These are phyloP conservation scores for Oncorhynchus gorbuscha DNA, from an alignment of 2,113 vertebrate genomes.

Conservation along the genomic window DNA sequence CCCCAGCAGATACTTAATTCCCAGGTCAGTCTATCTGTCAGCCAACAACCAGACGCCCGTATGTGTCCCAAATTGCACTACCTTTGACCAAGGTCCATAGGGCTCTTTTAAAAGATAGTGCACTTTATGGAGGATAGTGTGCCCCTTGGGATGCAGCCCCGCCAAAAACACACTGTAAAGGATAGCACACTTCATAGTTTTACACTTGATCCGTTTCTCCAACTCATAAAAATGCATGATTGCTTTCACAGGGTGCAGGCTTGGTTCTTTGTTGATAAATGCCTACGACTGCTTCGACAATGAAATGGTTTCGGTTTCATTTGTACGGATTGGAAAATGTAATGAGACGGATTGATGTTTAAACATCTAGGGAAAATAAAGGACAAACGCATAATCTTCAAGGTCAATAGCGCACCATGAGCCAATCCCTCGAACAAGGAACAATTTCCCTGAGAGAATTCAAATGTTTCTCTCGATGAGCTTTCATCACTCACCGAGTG, in stretches of 20 bases:
- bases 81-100: too few species aligned
- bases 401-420: slow-evolving; percentile 18
- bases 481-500: background rate
- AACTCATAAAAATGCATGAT: slow-evolving; percentile 37
- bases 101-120: too few species aligned
- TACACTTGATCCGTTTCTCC: slow-evolving; percentile 23
- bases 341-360: slow-evolving; percentile 4
- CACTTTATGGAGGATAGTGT: too few species aligned
- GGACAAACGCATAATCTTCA: background rate
- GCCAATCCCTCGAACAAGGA: background rate
- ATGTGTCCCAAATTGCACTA: background rate
- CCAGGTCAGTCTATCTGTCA: background rate
- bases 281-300: slow-evolving; percentile 16
- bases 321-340: slow-evolving; percentile 2
- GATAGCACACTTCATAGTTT: background rate
- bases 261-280: slow-evolving; percentile 33
- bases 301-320: slow-evolving; percentile 21
- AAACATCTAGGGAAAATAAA: slow-evolving; percentile 18
- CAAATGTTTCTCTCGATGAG: background rate
- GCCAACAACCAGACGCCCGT: background rate
- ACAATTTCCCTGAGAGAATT: background rate
- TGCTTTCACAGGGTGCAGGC: slow-evolving; percentile 14
- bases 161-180: background rate
- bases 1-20: background rate
- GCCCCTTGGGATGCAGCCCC: background rate